Percentiles rank a stretch among this genome's conserved stretches.
phyloP scores from a whole-genome alignment of 2,797 vertebrate species.

The Tokudaia muenninki region DNA sequence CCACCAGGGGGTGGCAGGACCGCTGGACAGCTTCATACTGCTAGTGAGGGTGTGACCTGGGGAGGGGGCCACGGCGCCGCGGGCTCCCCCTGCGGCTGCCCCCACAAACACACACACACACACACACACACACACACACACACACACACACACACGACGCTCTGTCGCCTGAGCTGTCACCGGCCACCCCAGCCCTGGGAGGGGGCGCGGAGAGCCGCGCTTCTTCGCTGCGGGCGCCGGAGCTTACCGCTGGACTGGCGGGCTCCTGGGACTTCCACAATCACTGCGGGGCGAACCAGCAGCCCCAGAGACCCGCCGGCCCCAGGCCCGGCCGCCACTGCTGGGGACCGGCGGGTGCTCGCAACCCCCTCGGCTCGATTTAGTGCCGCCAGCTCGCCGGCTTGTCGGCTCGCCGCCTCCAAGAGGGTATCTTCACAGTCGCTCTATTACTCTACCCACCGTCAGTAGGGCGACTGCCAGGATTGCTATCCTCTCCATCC shows the following conservation, averaged over 20 bases:
- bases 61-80: conserved; percentile 55
- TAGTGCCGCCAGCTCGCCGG: conserved; percentile 48
- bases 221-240: conserved; percentile 25
- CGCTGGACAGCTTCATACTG: conserved; percentile 21
- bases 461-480: conserved; percentile 64
- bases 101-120: not conserved
- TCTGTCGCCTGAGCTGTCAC: conserved; percentile 69
- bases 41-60: conserved; percentile 78
- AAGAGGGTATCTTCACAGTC: conserved; percentile 37
- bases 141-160: not conserved
- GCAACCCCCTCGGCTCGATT: conserved; percentile 53
- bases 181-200: conserved; percentile 56
- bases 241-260: conserved; percentile 50
- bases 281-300: not conserved
- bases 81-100: conserved; percentile 64
- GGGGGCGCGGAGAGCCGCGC: conserved; percentile 60
- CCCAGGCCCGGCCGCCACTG: conserved; percentile 33
- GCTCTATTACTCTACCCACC: conserved; percentile 72
- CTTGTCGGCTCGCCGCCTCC: conserved; percentile 56
- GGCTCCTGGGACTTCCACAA: conserved; percentile 33
- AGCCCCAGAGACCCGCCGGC: conserved; percentile 16
- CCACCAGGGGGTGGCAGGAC: conserved; percentile 26
- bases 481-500: conserved; percentile 60
- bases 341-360: conserved; percentile 65
- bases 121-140: not conserved